Base-by-base conservation (phyloP, 2,888 invertebrate genomes). In the Euproctis similis region DNA sequence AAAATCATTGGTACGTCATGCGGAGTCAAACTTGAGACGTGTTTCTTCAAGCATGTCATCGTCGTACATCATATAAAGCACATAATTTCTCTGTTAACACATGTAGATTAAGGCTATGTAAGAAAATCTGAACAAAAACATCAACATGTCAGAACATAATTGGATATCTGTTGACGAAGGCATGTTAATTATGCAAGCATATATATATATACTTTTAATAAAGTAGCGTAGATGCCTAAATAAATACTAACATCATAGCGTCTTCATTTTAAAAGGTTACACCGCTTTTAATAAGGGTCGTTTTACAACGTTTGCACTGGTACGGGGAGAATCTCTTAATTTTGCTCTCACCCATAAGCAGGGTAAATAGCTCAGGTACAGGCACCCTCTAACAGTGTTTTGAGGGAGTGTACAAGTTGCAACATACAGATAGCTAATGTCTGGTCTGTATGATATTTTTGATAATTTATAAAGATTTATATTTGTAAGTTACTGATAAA, bases 271-370 rank as follows among this genome's bases (percentile, higher is more conserved):
- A 70, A 71, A 74, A 65, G 53, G 57, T 46, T 36, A 51, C 52
- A 43, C 42, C 38, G 47, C 55, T 50, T 61, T 66, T 69, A 76
- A 74, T 77, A 77, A 75, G 72, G 73, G 69, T 66, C 64, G 63
- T 61, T 66, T 47, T 55, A 59, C 59, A 62, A 57, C 68, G 73
- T 75, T 74, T 74, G 66, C 59, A 53, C 49, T 59, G 53, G 54
- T 42, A 55, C 56, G 52, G 55, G 58, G 59, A n/a, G n/a, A 71
- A 77, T 76, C 74, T 74, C 78, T 78, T 77, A 77, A 80, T 80
- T 78, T 78, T 50, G 65, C 67, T 65, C 37, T 42, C 37, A 34
- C 35, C 46, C 41, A 39, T 52, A 52, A 52, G 50, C 50, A 60
- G 47, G 36, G 70, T 54, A 68, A 70, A 72, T 68, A 71, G 58